Percentiles rank a stretch among this genome's conserved stretches.
phyloP scores from a whole-genome alignment of 2,113 vertebrate genomes.

The Neodontobutis hainanensis region DNA sequence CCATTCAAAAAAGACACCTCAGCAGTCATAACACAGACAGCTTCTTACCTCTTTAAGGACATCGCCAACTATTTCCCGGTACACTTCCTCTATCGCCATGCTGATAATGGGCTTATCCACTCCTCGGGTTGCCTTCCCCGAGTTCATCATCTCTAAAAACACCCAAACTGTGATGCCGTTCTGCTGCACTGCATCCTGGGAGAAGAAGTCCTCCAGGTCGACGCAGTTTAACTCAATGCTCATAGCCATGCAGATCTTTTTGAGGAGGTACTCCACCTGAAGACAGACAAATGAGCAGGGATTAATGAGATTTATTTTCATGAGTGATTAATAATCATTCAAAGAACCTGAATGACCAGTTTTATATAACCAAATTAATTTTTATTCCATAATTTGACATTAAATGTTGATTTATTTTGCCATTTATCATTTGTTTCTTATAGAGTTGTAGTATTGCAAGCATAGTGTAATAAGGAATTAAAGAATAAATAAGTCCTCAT shows the following conservation, averaged over 20 bases:
- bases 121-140: constrained; percentile 82
- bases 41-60: constrained; percentile 91
- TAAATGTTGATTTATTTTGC: no score
- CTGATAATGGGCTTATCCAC: constrained; percentile 84
- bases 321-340: neutral
- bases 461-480: no score
- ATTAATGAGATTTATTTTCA: neutral
- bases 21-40: neutral
- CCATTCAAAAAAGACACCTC: neutral
- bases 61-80: constrained; percentile 92
- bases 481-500: no score
- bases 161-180: constrained; percentile 88
- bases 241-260: constrained; percentile 90
- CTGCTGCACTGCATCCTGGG: constrained; percentile 83
- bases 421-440: no score
- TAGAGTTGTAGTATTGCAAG: no score
- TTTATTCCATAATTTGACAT: no score
- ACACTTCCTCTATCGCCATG: constrained; percentile 93
- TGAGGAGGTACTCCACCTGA: constrained; percentile 93
- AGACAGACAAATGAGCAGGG: constrained; percentile 1
- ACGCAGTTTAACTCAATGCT: constrained; percentile 86
- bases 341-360: no score
- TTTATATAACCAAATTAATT: no score
- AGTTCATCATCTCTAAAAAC: constrained; percentile 92
- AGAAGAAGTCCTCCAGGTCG: constrained; percentile 88